Conservation (phyloP, 2,888 invertebrate species). For the Camponotus fellah region DNA sequence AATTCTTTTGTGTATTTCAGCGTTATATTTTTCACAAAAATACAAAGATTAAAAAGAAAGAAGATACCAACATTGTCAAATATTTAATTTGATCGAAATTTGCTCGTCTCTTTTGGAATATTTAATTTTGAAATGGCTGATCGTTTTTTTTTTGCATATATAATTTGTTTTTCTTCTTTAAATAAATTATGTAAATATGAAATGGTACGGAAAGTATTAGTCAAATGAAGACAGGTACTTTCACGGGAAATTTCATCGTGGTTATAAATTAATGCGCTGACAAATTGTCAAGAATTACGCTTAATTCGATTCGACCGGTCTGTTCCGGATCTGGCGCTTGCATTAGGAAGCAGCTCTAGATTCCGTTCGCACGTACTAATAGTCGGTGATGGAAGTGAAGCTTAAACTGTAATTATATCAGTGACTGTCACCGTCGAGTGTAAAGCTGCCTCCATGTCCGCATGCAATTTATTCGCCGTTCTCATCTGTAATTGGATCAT, state of each 20-base stretch:
- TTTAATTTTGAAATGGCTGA: neutral
- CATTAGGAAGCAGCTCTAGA: conserved; percentile 37
- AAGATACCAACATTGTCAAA: neutral
- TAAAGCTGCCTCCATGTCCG: conserved; percentile 40
- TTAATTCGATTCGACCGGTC: conserved; percentile 31
- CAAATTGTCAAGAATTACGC: conserved; percentile 28
- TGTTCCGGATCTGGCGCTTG: conserved; percentile 9
- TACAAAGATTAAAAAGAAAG: neutral
- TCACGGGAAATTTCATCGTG: neutral
- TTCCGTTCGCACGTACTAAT: conserved; percentile 36
- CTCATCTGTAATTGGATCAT: conserved; percentile 42
- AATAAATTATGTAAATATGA: neutral
- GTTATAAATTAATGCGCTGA: conserved; percentile 25
- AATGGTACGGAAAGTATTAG: neutral
- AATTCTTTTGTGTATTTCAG: neutral
- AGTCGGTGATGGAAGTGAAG: conserved; percentile 31
- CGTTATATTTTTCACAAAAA: neutral
- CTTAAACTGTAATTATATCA: conserved; percentile 53
- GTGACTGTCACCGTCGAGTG: conserved; percentile 12
- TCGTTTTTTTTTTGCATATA: neutral
- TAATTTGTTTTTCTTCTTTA: neutral
- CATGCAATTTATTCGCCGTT: conserved; percentile 43
- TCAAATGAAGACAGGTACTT: conserved; percentile 12
- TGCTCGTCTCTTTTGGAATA: neutral
- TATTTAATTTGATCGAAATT: neutral